Evolutionary conservation across 1,140 invertebrate genomes (phyloP).

Genomic region (Drosophila watanabei): DNA sequence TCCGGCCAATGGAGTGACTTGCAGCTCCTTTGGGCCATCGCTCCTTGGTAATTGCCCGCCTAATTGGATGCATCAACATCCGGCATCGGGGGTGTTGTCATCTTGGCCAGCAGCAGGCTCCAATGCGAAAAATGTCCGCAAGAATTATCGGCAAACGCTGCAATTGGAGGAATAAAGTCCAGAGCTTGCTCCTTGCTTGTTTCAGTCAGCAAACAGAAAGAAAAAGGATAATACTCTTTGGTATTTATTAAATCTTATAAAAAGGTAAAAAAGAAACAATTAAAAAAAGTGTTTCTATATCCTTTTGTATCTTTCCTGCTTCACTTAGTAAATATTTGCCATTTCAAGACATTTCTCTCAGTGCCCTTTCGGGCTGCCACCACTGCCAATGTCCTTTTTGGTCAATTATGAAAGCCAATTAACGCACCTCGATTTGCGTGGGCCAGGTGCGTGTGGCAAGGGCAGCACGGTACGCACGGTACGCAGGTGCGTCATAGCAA

Average conservation of each 20-base stretch:
- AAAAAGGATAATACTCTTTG: not conserved
- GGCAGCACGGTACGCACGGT: too few relatives aligned
- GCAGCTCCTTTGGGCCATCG: slow-evolving; percentile 28
- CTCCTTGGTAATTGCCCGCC: slow-evolving; percentile 59
- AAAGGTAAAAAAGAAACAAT: too few relatives aligned
- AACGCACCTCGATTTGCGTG: slow-evolving; percentile 44
- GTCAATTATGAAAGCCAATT: slow-evolving; percentile 65
- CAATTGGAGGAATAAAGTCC: slow-evolving; percentile 3
- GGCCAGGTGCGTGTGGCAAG: not conserved
- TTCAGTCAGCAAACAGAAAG: not conserved
- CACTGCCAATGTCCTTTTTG: slow-evolving; percentile 27
- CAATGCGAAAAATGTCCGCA: slow-evolving; percentile 29
- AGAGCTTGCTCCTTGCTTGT: not conserved
- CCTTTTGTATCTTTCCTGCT: too few relatives aligned
- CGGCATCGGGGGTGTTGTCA: slow-evolving; percentile 45
- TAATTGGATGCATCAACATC: slow-evolving; percentile 76
- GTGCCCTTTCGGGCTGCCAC: not conserved
- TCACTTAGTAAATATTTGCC: too few relatives aligned
- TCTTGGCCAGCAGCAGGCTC: slow-evolving; percentile 15
- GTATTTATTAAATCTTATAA: not conserved
- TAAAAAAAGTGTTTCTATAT: too few relatives aligned
- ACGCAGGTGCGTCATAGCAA: not conserved
- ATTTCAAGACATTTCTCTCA: too few relatives aligned
- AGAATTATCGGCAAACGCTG: slow-evolving; percentile 24
- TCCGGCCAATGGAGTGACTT: not conserved